These are phyloP conservation scores for Helicoverpa armigera DNA, from an alignment of 1,140 invertebrate species.

Conservation along the genomic window DNA sequence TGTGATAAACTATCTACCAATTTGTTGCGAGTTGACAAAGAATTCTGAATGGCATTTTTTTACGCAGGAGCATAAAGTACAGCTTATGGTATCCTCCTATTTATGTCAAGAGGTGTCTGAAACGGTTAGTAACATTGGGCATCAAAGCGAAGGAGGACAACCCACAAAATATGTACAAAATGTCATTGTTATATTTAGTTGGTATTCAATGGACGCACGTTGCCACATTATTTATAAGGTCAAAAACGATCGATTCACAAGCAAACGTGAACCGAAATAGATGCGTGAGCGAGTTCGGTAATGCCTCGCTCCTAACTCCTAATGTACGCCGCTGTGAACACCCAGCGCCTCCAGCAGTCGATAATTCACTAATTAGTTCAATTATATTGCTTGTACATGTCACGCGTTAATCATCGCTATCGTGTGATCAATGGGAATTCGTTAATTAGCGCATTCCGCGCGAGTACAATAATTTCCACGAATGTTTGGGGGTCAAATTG, in stretches of 20 bases:
- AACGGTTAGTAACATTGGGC: background rate
- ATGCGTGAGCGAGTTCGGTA: slow-evolving; percentile 20
- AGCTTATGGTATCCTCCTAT: too few species aligned
- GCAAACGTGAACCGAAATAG: slow-evolving; percentile 31
- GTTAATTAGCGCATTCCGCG: background rate
- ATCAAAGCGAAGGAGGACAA: slow-evolving; percentile 4
- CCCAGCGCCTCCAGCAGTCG: background rate
- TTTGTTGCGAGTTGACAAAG: background rate
- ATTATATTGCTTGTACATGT: slow-evolving; percentile 18
- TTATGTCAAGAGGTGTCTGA: too few species aligned
- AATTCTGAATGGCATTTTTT: too few species aligned
- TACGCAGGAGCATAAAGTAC: too few species aligned
- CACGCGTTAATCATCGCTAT: slow-evolving; percentile 9
- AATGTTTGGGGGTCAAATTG: background rate
- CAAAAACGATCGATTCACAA: slow-evolving; percentile 42
- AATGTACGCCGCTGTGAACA: background rate
- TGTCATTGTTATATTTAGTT: slow-evolving; percentile 33
- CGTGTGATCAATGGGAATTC: background rate
- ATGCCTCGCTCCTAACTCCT: slow-evolving; percentile 9
- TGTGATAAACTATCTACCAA: background rate
- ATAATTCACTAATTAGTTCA: slow-evolving; percentile 37
- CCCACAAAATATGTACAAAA: slow-evolving; percentile 16
- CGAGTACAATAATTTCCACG: background rate
- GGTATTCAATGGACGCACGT: slow-evolving; percentile 11
- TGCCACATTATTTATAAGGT: slow-evolving; percentile 41